phyloP scores from a whole-genome alignment of 2,113 vertebrate species.

The Microcebus tavaratra region DNA sequence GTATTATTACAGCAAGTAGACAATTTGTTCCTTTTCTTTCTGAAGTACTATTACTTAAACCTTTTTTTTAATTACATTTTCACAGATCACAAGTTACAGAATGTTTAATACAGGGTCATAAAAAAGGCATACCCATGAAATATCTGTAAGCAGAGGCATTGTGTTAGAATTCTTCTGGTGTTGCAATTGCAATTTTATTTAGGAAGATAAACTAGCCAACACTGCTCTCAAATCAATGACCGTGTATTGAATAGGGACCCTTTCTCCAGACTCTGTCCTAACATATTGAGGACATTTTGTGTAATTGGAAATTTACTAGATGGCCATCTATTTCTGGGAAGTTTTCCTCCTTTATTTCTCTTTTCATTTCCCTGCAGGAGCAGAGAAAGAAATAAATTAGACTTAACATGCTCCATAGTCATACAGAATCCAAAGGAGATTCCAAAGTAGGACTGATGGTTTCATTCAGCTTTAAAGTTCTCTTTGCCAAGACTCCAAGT shows the following conservation, averaged over 20 bases:
- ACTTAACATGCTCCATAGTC: background rate
- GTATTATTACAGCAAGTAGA: background rate
- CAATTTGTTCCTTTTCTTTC: background rate
- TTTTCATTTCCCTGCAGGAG: background rate
- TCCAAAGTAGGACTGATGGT: background rate
- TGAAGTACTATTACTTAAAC: constrained; percentile 44
- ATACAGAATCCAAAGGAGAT: background rate
- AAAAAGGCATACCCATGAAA: background rate
- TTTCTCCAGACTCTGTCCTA: background rate
- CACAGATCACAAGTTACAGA: background rate
- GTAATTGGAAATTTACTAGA: constrained; percentile 45
- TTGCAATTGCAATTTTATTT: background rate
- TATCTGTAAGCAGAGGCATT: background rate
- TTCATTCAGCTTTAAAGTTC: background rate
- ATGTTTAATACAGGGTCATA: background rate
- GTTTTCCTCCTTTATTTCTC: constrained; percentile 44
- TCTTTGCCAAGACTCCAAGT: background rate
- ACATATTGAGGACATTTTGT: constrained; percentile 12
- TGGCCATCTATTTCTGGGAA: background rate
- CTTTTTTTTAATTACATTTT: constrained; percentile 1
- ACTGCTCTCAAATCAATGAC: fast-evolving
- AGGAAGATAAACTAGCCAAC: fast-evolving
- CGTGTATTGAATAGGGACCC: fast-evolving
- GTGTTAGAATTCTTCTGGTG: background rate
- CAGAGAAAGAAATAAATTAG: background rate